Conservation (phyloP, 2,888 invertebrate genomes). For the Melipona bicolor region DNA sequence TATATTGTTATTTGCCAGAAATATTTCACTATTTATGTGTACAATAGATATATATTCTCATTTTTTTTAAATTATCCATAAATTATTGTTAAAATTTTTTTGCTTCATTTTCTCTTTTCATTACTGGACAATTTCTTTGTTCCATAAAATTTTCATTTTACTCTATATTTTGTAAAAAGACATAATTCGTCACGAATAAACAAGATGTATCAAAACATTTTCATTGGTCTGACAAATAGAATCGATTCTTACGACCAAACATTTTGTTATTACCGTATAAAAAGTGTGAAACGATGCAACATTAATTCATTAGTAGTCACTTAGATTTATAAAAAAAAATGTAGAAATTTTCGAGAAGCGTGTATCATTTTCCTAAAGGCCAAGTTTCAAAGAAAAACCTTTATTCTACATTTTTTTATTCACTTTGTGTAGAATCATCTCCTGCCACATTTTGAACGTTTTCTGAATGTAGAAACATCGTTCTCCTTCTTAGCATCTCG, state of each 20-base stretch:
- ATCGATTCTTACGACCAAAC: neutral
- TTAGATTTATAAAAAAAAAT: neutral
- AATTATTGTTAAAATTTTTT: neutral
- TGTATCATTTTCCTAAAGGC: too few relatives aligned
- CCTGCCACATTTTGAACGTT: too few relatives aligned
- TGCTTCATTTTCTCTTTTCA: neutral
- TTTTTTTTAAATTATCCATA: neutral
- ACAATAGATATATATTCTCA: neutral
- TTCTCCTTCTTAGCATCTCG: neutral
- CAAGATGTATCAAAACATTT: neutral
- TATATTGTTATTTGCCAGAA: too few relatives aligned
- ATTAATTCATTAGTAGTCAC: too few relatives aligned
- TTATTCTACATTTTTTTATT: too few relatives aligned
- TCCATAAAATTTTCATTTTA: neutral
- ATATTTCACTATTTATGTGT: neutral
- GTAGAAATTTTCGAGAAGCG: neutral
- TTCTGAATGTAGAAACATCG: too few relatives aligned
- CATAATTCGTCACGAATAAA: neutral
- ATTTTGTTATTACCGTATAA: neutral
- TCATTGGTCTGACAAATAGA: neutral
- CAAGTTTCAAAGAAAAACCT: too few relatives aligned
- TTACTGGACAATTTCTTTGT: neutral
- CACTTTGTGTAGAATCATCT: too few relatives aligned
- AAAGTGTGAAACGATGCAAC: neutral
- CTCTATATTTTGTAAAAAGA: neutral